Conservation (phyloP, 2,797 vertebrate genomes). For the Diplodus sargus region DNA sequence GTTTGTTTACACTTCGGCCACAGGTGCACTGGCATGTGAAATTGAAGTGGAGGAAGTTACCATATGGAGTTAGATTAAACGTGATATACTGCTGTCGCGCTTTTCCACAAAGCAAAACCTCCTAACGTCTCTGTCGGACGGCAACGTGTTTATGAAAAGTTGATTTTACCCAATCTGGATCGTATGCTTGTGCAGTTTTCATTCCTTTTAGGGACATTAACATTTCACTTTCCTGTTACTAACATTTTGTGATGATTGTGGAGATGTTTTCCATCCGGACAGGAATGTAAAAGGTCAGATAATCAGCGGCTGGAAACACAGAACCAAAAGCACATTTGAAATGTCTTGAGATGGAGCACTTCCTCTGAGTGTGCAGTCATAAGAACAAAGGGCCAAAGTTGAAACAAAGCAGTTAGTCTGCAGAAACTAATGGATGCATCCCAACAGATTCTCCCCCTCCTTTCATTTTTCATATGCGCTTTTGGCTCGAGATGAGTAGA, state of each 20-base stretch:
- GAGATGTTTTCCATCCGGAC: neutral
- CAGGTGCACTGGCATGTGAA: slow-evolving; percentile 65
- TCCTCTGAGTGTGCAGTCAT: too few species aligned
- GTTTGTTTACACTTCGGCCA: slow-evolving; percentile 64
- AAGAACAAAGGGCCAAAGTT: neutral
- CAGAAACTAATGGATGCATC: too few species aligned
- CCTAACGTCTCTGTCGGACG: neutral
- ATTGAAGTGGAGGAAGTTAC: slow-evolving; percentile 56
- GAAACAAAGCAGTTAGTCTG: neutral
- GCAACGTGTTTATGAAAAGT: neutral
- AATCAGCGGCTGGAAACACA: neutral
- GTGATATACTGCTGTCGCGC: neutral
- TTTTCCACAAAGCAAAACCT: slow-evolving; percentile 25
- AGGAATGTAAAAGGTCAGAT: neutral
- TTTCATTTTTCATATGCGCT: too few species aligned
- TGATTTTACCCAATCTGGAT: neutral
- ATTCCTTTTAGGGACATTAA: neutral
- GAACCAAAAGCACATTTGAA: neutral
- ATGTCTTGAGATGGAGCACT: neutral
- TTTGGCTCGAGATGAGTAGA: too few species aligned
- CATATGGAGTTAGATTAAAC: slow-evolving; percentile 27
- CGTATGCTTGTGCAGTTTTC: neutral
- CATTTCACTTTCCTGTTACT: neutral
- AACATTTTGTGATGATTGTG: too few species aligned
- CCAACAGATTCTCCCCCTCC: too few species aligned